Percentiles rank a stretch among this genome's conserved stretches.
Conservation (phyloP, 92 coral and sea anemone genomes). For the Pocillopora grandis region DNA sequence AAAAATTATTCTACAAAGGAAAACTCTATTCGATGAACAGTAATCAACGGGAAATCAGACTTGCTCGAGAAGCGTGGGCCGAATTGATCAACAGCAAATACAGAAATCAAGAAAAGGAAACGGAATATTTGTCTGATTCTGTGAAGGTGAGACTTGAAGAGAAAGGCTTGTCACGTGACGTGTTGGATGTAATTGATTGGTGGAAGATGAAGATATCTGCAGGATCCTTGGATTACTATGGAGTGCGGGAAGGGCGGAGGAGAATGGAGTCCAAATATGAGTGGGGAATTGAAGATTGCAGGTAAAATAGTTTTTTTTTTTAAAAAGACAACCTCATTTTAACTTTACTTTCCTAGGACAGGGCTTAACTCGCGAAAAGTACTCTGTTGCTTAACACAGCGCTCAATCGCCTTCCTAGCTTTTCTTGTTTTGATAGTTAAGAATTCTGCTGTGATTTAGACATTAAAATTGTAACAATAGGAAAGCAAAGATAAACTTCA, state of each 20-base stretch:
- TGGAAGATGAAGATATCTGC: conserved; percentile 57
- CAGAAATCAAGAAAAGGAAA: not conserved
- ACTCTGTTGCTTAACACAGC: not conserved
- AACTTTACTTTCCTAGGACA: too few species aligned
- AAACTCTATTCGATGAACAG: not conserved
- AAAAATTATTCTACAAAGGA: conserved; percentile 33
- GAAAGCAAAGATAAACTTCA: too few species aligned
- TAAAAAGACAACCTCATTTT: too few species aligned
- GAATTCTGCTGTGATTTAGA: too few species aligned
- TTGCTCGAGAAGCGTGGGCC: conserved; percentile 40
- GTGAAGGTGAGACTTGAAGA: conserved; percentile 22
- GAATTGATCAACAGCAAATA: conserved; percentile 30
- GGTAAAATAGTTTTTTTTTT: conserved; percentile 35
- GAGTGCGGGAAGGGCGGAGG: conserved; percentile 47
- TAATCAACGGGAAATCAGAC: conserved; percentile 39
- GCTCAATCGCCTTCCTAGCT: not conserved
- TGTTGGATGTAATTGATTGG: conserved; percentile 36
- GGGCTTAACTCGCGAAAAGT: too few species aligned
- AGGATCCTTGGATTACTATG: conserved; percentile 50
- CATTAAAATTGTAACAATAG: too few species aligned
- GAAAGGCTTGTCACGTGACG: conserved; percentile 34
- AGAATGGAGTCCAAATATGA: conserved; percentile 46
- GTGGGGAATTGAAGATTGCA: conserved; percentile 57
- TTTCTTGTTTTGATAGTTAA: too few species aligned
- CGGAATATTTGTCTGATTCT: not conserved